phyloP scores from a whole-genome alignment of 2,797 vertebrate species.

The Microctenopoma lineatum region DNA sequence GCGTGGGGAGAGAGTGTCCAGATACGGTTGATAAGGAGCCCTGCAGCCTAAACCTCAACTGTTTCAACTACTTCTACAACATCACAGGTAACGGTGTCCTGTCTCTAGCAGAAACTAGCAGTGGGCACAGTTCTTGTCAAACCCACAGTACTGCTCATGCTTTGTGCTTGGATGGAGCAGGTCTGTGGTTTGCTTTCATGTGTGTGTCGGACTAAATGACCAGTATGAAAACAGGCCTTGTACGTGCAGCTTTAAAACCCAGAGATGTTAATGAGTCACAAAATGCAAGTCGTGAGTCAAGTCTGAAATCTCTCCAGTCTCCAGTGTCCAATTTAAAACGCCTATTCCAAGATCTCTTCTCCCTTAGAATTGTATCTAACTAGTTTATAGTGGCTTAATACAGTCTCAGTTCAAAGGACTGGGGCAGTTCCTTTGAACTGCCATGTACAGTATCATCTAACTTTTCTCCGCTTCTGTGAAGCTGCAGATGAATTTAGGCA shows the following conservation, averaged over 20 bases:
- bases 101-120: background rate
- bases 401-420: too few species aligned
- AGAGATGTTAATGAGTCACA: background rate
- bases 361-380: too few species aligned
- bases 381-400: too few species aligned
- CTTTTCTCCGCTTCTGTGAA: too few species aligned
- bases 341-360: background rate
- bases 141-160: too few species aligned
- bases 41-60: conserved; percentile 94
- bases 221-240: conserved; percentile 1
- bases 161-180: background rate
- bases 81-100: conserved; percentile 88
- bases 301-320: background rate
- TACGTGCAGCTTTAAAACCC: conserved; percentile 4
- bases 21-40: conserved; percentile 85
- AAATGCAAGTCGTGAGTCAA: too few species aligned
- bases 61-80: conserved; percentile 97
- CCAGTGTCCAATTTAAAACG: background rate
- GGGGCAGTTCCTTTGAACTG: too few species aligned
- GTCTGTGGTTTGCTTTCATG: background rate
- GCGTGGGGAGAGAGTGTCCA: conserved; percentile 89
- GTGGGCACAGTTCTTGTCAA: too few species aligned
- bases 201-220: background rate
- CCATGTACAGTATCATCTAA: too few species aligned
- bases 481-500: too few species aligned